phyloP scores from a whole-genome alignment of 2,797 vertebrate genomes.

The Alcedo quadribrachys region DNA sequence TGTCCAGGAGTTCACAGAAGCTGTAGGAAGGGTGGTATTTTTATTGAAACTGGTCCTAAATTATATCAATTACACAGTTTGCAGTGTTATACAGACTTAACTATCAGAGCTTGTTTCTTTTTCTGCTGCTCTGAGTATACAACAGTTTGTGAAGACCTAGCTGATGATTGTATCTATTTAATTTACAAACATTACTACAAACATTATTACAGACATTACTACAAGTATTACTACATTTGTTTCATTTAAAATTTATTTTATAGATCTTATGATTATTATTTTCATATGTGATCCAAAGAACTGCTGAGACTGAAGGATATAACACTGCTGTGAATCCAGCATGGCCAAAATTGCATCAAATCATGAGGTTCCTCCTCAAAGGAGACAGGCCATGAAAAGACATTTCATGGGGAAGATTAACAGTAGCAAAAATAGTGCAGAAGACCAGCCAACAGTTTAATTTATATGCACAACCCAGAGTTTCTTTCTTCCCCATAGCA shows the following conservation, averaged over 20 bases:
- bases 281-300: background rate
- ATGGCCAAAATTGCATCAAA: background rate
- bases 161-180: background rate
- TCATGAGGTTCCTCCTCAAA: background rate
- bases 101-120: background rate
- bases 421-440: background rate
- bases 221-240: background rate
- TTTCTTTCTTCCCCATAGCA: background rate
- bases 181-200: too few species aligned
- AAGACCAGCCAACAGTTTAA: background rate
- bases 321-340: background rate
- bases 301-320: background rate
- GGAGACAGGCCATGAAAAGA: background rate
- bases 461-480: background rate
- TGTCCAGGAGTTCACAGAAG: constrained; percentile 23
- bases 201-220: too few species aligned
- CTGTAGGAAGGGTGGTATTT: background rate
- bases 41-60: constrained; percentile 10
- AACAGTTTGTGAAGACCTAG: background rate
- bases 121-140: background rate
- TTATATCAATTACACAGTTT: background rate
- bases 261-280: background rate
- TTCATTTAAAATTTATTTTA: background rate
- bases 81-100: background rate
- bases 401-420: background rate